A percentile compares a stretch with the other conserved stretches of the same genome.
Conservation (phyloP, 2,113 vertebrate species). For the Propithecus coquereli region DNA sequence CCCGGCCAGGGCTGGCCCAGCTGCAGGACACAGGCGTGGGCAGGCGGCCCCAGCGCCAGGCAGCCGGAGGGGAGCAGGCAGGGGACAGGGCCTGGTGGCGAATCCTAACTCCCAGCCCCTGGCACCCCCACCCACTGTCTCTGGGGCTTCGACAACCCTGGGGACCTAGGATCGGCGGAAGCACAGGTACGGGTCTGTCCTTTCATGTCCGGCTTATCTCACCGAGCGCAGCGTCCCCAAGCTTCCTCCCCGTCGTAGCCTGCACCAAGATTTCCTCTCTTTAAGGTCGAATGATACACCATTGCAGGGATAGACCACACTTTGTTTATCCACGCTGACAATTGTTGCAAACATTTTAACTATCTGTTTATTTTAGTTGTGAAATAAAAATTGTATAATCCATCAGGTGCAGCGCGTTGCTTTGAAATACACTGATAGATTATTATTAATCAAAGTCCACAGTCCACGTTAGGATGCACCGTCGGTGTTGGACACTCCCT, state of each 20-base stretch:
- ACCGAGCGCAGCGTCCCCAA: accelerated
- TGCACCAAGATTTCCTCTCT: background rate
- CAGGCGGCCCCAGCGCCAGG: background rate
- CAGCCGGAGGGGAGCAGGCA: background rate
- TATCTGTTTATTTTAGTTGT: background rate
- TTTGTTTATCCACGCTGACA: background rate
- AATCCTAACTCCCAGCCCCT: background rate
- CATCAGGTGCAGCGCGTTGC: background rate
- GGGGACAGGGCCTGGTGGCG: background rate
- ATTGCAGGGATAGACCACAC: accelerated
- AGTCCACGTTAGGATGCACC: accelerated
- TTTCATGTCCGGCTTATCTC: background rate
- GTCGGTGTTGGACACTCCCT: accelerated
- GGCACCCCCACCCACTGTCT: accelerated
- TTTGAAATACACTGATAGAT: accelerated
- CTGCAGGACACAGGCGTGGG: background rate
- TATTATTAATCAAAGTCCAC: accelerated
- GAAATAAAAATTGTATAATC: background rate
- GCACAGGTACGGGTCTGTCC: background rate
- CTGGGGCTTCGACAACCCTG: too few relatives aligned
- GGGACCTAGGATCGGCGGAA: accelerated
- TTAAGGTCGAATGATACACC: background rate
- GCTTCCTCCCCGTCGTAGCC: accelerated
- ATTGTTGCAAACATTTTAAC: background rate
- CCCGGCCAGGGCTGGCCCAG: accelerated